These are phyloP conservation scores for Lates calcarifer DNA, from an alignment of 2,113 vertebrate species.

Conservation along the genomic window DNA sequence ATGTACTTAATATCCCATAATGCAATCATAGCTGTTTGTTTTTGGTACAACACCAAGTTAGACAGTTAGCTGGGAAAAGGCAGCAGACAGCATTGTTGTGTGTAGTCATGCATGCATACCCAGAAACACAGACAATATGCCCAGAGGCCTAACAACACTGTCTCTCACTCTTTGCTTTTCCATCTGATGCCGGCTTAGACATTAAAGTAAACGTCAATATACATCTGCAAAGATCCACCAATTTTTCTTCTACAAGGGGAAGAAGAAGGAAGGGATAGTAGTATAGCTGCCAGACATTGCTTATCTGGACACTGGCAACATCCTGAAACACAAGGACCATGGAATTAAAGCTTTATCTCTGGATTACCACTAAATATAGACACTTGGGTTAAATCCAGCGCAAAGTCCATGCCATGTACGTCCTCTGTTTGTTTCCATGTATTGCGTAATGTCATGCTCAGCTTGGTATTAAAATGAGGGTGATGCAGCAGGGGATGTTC, in stretches of 20 bases:
- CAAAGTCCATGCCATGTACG: conserved; percentile 76
- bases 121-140: conserved; percentile 22
- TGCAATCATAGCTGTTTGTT: conserved; percentile 11
- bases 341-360: conserved; percentile 83
- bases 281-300: conserved; percentile 38
- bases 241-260: neutral
- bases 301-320: conserved; percentile 66
- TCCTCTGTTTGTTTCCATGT: conserved; percentile 70
- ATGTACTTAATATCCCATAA: neutral
- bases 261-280: conserved; percentile 10
- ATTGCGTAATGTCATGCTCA: conserved; percentile 69
- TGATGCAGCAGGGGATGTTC: conserved; percentile 45
- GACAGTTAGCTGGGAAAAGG: conserved; percentile 16
- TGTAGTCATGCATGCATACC: conserved; percentile 49
- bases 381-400: conserved; percentile 78
- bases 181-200: conserved; percentile 33
- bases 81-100: neutral
- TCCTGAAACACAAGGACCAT: conserved; percentile 67
- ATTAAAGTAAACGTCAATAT: conserved; percentile 21
- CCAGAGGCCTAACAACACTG: conserved; percentile 15
- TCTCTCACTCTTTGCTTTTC: conserved; percentile 22
- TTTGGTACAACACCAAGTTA: neutral
- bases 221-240: conserved; percentile 8
- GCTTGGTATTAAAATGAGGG: conserved; percentile 59
- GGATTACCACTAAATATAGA: conserved; percentile 87